Conservation (phyloP, 2,888 invertebrate species). For the Rhagonycha fulva region DNA sequence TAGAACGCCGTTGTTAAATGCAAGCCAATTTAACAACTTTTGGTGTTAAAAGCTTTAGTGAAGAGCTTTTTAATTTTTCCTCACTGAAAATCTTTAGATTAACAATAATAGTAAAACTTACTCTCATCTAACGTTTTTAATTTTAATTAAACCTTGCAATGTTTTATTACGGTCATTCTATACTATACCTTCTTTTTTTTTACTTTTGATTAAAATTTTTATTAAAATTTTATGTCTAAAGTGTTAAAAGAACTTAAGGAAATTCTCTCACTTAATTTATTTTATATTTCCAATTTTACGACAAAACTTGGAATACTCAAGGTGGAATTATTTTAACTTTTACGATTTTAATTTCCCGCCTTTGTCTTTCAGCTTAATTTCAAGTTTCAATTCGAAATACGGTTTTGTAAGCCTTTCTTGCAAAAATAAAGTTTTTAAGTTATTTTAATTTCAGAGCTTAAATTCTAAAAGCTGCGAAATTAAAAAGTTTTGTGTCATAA, state of each 20-base stretch:
- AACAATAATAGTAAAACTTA: neutral
- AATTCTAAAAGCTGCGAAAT: too few relatives aligned
- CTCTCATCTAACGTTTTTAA: neutral
- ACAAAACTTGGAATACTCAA: neutral
- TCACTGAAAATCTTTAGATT: neutral
- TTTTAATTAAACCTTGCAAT: neutral
- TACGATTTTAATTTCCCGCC: neutral
- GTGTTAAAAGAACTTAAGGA: neutral
- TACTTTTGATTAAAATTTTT: neutral
- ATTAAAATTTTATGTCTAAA: neutral
- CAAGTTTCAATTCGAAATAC: too few relatives aligned
- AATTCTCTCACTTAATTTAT: neutral
- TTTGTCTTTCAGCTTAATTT: neutral
- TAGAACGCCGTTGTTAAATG: conserved; percentile 5
- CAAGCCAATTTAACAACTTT: conserved; percentile 5
- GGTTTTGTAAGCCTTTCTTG: too few relatives aligned
- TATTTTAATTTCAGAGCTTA: too few relatives aligned
- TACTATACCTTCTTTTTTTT: neutral
- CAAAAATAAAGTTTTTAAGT: too few relatives aligned
- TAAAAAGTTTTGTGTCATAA: too few relatives aligned
- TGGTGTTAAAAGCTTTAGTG: conserved; percentile 5
- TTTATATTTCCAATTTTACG: neutral
- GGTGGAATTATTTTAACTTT: neutral
- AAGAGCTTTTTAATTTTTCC: neutral
- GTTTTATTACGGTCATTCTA: neutral